Percentiles rank a stretch among this genome's conserved stretches.
phyloP scores from a whole-genome alignment of 2,113 vertebrate genomes.

The Ardeotis arabs region DNA sequence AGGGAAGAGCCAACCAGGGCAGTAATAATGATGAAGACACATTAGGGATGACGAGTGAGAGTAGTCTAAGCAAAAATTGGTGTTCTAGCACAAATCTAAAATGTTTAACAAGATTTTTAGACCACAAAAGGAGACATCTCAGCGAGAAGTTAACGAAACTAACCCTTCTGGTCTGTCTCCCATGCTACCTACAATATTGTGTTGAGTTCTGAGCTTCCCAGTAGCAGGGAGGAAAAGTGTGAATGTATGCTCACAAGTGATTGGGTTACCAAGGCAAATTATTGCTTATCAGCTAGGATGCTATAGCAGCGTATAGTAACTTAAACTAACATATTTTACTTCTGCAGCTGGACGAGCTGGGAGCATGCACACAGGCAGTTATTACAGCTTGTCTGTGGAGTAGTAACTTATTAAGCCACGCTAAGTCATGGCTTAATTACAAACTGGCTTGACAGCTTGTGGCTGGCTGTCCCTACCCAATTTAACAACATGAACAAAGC shows the following conservation, averaged over 20 bases:
- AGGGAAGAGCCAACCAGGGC: not conserved
- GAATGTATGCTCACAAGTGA: not conserved
- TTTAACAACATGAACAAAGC: constrained; percentile 31
- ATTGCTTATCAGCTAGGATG: not conserved
- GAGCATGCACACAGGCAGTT: not conserved
- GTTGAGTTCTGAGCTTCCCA: not conserved
- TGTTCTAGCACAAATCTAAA: not conserved
- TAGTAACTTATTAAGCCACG: constrained; percentile 46
- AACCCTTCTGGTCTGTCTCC: not conserved
- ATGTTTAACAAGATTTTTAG: not conserved
- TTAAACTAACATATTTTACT: not conserved
- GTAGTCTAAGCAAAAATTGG: not conserved
- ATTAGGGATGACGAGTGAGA: not conserved
- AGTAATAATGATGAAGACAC: not conserved
- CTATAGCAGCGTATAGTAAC: not conserved
- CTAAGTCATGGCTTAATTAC: constrained; percentile 60
- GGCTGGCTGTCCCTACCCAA: constrained; percentile 32
- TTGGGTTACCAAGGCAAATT: not conserved
- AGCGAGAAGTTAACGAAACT: not conserved
- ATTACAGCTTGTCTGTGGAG: constrained; percentile 10
- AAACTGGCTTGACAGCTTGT: constrained; percentile 63
- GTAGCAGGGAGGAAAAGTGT: not conserved
- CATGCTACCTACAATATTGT: not conserved
- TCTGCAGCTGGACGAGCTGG: not conserved
- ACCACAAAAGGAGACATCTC: not conserved